phyloP scores from a whole-genome alignment of 2,888 invertebrate species.

The Graphium colonna region DNA sequence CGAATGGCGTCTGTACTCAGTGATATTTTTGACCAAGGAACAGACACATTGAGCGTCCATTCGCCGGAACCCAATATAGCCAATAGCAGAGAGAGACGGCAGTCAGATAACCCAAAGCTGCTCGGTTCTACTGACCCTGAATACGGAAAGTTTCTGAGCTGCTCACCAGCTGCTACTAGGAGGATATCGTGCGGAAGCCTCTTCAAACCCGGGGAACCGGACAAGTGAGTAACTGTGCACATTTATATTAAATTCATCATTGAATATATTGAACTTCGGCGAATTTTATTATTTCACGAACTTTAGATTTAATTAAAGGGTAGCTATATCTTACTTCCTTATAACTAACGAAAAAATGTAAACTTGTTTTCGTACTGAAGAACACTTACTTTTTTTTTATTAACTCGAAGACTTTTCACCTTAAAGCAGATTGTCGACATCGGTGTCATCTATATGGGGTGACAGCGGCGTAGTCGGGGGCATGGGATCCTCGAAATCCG shows the following conservation, averaged over 20 bases:
- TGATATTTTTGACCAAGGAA: constrained; percentile 66
- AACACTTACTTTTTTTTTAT: too few relatives aligned
- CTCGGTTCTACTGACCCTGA: constrained; percentile 82
- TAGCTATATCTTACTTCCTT: too few relatives aligned
- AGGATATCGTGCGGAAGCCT: constrained; percentile 95
- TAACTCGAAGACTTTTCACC: too few relatives aligned
- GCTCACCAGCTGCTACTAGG: constrained; percentile 91
- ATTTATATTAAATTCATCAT: too few relatives aligned
- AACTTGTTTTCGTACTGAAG: too few relatives aligned
- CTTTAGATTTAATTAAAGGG: too few relatives aligned
- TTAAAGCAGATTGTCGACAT: constrained; percentile 67
- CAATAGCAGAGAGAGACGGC: constrained; percentile 67
- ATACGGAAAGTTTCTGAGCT: constrained; percentile 83
- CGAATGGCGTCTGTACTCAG: constrained; percentile 72
- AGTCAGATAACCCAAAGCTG: constrained; percentile 81
- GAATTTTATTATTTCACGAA: too few relatives aligned
- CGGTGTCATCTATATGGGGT: constrained; percentile 76
- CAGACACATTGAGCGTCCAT: constrained; percentile 64
- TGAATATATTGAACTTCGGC: too few relatives aligned
- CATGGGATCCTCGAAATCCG: constrained; percentile 54
- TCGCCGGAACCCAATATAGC: constrained; percentile 69
- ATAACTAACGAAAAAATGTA: too few relatives aligned
- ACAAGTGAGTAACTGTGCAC: constrained; percentile 78
- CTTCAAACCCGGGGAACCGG: constrained; percentile 86
- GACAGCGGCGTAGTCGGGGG: constrained; percentile 52